Evolutionary conservation across 92 coral and sea anemone genomes (phyloP).

Genomic region (Bergia puertoricense): DNA sequence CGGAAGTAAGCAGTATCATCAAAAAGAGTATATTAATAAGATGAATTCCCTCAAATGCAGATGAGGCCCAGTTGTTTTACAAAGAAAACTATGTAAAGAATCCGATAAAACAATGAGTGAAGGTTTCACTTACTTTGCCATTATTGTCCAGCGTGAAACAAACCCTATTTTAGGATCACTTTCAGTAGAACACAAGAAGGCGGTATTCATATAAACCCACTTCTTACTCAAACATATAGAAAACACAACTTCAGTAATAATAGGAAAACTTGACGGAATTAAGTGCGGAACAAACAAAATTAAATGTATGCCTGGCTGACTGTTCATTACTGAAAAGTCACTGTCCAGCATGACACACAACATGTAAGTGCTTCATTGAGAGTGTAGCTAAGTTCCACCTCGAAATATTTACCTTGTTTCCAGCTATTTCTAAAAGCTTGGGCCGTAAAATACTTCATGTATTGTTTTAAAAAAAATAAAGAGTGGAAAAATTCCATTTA

Average conservation of each 20-base stretch:
- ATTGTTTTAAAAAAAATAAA: neutral
- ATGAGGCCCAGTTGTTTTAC: neutral
- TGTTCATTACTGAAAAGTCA: neutral
- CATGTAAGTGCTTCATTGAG: neutral
- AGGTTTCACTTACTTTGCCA: constrained; percentile 18
- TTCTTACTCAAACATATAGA: constrained; percentile 9
- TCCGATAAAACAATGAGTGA: neutral
- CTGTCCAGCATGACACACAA: constrained; percentile 11
- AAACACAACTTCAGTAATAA: constrained; percentile 1
- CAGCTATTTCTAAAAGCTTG: neutral
- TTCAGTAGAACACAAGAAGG: constrained; percentile 20
- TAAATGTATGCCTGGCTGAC: constrained; percentile 12
- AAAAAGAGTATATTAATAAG: neutral
- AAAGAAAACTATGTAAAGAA: constrained; percentile 37
- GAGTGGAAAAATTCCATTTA: constrained; percentile 14
- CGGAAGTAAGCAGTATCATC: neutral
- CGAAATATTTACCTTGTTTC: constrained; percentile 10
- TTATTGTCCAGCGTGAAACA: neutral
- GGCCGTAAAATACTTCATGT: constrained; percentile 1
- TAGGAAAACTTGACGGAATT: constrained; percentile 10
- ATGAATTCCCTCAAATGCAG: neutral
- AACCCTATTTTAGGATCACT: neutral
- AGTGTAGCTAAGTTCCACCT: constrained; percentile 16
- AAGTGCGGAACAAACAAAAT: constrained; percentile 25
- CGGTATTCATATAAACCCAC: constrained; percentile 24